phyloP scores from a whole-genome alignment of 2,888 invertebrate species.

The Xanthorhoe designata region DNA sequence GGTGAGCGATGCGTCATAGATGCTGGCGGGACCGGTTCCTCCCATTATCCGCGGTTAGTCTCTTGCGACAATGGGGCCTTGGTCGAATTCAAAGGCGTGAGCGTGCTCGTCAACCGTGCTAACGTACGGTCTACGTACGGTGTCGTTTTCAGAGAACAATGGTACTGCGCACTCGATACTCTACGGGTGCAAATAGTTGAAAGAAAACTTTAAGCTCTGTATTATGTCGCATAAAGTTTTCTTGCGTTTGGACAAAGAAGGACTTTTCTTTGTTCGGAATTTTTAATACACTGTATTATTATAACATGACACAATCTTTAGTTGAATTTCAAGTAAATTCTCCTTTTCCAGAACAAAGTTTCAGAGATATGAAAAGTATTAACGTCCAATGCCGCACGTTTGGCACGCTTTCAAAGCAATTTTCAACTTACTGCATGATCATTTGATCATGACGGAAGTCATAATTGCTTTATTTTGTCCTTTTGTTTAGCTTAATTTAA shows the following conservation, averaged over 20 bases:
- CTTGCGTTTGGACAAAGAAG: background rate
- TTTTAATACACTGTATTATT: background rate
- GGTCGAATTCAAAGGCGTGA: conserved; percentile 67
- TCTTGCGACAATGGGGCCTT: conserved; percentile 65
- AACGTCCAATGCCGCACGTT: conserved; percentile 7
- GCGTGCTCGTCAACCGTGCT: conserved; percentile 60
- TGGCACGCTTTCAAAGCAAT: conserved; percentile 30
- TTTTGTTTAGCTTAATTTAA: conserved; percentile 19
- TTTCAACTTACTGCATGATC: conserved; percentile 27
- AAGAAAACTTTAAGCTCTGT: conserved; percentile 39
- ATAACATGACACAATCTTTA: background rate
- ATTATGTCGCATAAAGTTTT: background rate
- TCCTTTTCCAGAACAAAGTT: conserved; percentile 14
- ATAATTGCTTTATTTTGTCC: conserved; percentile 15
- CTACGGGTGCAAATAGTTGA: conserved; percentile 37
- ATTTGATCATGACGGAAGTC: conserved; percentile 29
- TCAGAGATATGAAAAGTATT: conserved; percentile 16
- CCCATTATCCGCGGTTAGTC: conserved; percentile 70
- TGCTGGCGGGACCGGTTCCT: conserved; percentile 69
- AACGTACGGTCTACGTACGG: conserved; percentile 64
- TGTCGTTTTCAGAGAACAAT: conserved; percentile 77
- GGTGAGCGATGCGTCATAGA: conserved; percentile 68
- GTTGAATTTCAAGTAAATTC: background rate
- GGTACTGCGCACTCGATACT: conserved; percentile 53
- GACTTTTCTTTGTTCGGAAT: background rate